Conservation (phyloP, 2,113 vertebrate genomes). For the Barnardius zonarius region DNA sequence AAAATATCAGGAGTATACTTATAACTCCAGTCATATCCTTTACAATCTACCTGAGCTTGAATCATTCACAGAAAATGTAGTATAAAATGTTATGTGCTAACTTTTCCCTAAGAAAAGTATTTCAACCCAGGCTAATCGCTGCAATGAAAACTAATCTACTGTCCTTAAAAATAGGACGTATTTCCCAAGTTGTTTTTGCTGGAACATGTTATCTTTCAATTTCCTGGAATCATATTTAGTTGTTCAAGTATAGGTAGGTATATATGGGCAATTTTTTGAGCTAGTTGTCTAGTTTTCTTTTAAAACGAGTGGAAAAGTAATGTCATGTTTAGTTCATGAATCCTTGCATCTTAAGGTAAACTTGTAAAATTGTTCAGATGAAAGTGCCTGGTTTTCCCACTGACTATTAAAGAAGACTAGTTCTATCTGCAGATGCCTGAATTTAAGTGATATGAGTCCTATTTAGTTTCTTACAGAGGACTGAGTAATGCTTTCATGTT, state of each 20-base stretch:
- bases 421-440: neutral
- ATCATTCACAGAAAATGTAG: neutral
- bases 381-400: neutral
- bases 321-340: neutral
- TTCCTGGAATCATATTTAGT: neutral
- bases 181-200: neutral
- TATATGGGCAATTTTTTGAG: accelerated
- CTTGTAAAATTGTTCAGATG: neutral
- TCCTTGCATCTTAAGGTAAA: neutral
- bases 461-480: neutral
- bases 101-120: neutral
- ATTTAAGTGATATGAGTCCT: neutral
- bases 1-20: neutral
- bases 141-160: neutral
- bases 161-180: neutral
- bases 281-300: neutral
- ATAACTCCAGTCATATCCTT: neutral
- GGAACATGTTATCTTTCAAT: neutral
- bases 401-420: neutral
- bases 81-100: neutral
- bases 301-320: neutral
- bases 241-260: neutral
- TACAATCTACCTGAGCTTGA: neutral
- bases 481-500: neutral
- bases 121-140: neutral